These are phyloP conservation scores for Gryllus bimaculatus DNA, from an alignment of 1,140 invertebrate genomes.

Conservation along the genomic window DNA sequence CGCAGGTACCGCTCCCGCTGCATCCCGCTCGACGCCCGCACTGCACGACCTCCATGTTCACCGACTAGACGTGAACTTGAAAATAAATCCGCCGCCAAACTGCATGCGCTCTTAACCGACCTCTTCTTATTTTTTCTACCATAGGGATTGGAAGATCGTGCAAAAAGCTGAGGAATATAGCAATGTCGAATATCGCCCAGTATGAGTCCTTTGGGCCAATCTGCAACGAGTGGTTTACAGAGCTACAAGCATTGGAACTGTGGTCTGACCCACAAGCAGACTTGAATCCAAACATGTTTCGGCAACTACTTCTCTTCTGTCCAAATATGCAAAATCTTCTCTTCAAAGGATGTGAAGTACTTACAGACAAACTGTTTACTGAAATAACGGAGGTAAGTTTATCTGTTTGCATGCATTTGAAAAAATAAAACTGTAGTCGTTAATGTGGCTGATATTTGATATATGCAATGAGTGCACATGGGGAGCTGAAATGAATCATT, in stretches of 20 bases:
- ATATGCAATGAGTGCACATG: no score
- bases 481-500: no score
- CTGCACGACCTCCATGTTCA: no score
- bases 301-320: conserved; percentile 28
- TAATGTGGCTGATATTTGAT: no score
- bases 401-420: background rate
- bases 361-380: conserved; percentile 27
- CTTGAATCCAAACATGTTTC: conserved; percentile 25
- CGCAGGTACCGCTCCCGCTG: conserved; percentile 19
- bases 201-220: conserved; percentile 23
- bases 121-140: background rate
- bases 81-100: no score
- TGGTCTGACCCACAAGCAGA: conserved; percentile 30
- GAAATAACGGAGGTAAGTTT: conserved; percentile 29
- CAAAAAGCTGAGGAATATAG: conserved; percentile 30
- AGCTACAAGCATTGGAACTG: conserved; percentile 29
- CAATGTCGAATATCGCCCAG: conserved; percentile 28
- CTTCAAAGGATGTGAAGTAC: conserved; percentile 28
- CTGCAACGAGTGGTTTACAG: conserved; percentile 24
- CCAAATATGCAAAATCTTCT: conserved; percentile 29
- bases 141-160: conserved; percentile 30
- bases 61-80: no score
- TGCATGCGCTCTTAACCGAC: no score
- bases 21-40: no score
- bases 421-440: no score